A percentile compares a stretch with the other conserved stretches of the same genome.
Evolutionary conservation across 1,140 invertebrate species (phyloP).

Genomic region (honey bee (Apis mellifera)): Amel_HAv3.1 CM009932.2:5488501-5489000

Average conservation of each 20-base stretch:
- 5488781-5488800: slow-evolving; percentile 25
- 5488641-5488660: slow-evolving; percentile 22
- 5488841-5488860: not conserved
- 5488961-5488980: not conserved
- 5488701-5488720: slow-evolving; percentile 44
- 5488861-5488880: not conserved
- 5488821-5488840: not conserved
- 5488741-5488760: slow-evolving; percentile 8
- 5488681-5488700: slow-evolving; percentile 1
- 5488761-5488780: slow-evolving; percentile 12
- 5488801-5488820: slow-evolving; percentile 14
- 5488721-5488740: slow-evolving; percentile 9
- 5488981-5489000: too few species aligned
- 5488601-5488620: slow-evolving; percentile 15
- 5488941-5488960: not conserved
- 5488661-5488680: slow-evolving; percentile 28
- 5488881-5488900: not conserved
- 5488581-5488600: slow-evolving; percentile 22
- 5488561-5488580: not conserved
- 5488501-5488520: not conserved
- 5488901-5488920: not conserved
- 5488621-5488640: not conserved
- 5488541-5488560: not conserved
- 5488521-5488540: slow-evolving; percentile 13
- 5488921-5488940: not conserved